Conservation (phyloP, 2,113 vertebrate genomes). For the Rhinogobius similis region DNA sequence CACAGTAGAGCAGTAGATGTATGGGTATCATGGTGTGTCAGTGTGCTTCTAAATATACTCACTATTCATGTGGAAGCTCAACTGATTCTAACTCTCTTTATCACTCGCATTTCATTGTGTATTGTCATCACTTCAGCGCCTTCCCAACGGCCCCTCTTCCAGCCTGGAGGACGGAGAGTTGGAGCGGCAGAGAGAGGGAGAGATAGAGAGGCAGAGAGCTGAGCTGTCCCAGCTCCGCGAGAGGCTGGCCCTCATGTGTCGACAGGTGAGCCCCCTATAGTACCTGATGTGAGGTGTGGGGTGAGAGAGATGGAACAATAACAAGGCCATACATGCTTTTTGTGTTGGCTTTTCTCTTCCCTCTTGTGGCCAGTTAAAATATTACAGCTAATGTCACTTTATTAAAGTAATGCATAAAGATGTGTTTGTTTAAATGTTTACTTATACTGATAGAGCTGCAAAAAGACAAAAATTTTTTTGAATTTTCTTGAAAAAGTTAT, state of each 20-base stretch:
- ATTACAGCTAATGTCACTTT: conserved; percentile 28
- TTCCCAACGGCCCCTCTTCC: conserved; percentile 86
- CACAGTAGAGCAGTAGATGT: conserved; percentile 54
- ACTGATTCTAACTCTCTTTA: conserved; percentile 29
- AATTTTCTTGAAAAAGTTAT: neutral
- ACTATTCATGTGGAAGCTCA: conserved; percentile 1
- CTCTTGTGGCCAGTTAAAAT: conserved; percentile 52
- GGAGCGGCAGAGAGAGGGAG: conserved; percentile 82
- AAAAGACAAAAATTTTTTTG: neutral
- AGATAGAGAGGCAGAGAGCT: conserved; percentile 84
- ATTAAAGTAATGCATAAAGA: neutral
- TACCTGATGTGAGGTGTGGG: neutral
- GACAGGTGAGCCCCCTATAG: conserved; percentile 74
- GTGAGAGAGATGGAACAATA: neutral
- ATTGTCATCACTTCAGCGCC: conserved; percentile 70
- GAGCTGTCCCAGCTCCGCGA: conserved; percentile 89
- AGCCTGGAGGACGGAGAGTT: conserved; percentile 72
- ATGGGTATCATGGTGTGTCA: conserved; percentile 49
- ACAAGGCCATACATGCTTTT: neutral
- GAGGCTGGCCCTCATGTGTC: conserved; percentile 87
- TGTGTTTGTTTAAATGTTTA: neutral
- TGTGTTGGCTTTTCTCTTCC: conserved; percentile 31
- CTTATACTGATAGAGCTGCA: neutral
- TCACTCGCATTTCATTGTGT: conserved; percentile 6
- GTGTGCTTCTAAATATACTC: conserved; percentile 34